Conservation (phyloP, 1,140 invertebrate species). For the Brachionus manjavacas region DNA sequence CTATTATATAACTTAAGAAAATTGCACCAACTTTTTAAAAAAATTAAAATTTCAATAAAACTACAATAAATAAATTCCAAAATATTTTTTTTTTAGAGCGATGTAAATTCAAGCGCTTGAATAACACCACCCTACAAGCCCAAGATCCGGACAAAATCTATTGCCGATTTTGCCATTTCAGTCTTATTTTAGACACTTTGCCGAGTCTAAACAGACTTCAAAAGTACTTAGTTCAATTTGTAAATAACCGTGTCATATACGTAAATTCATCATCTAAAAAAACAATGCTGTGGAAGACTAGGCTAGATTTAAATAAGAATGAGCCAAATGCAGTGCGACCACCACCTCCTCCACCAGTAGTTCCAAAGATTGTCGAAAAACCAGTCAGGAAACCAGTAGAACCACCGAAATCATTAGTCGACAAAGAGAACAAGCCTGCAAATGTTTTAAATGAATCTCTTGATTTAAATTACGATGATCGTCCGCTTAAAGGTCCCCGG, state of each 20-base stretch:
- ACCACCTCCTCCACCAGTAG: neutral
- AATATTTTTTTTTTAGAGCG: neutral
- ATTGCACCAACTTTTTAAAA: too few relatives aligned
- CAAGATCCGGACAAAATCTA: conserved; percentile 1
- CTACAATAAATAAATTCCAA: neutral
- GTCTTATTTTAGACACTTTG: conserved; percentile 13
- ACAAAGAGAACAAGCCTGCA: neutral
- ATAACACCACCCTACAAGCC: neutral
- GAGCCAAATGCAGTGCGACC: neutral
- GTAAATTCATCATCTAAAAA: conserved; percentile 37
- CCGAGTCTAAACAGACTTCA: conserved; percentile 23
- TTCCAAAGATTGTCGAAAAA: neutral
- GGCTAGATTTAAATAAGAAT: neutral
- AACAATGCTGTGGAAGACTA: conserved; percentile 33
- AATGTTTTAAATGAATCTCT: neutral
- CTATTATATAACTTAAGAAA: too few relatives aligned
- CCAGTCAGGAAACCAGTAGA: neutral
- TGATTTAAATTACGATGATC: neutral
- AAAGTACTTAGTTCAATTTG: conserved; percentile 34
- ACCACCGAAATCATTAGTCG: neutral
- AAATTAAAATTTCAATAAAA: too few relatives aligned
- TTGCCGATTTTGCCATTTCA: conserved; percentile 37
- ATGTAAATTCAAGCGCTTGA: conserved; percentile 19
- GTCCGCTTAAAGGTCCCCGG: neutral
- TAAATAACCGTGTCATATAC: conserved; percentile 42